A percentile compares a stretch with the other conserved stretches of the same genome.
Evolutionary conservation across 2,888 invertebrate species (phyloP).

Genomic region (Xestia xanthographa): DNA sequence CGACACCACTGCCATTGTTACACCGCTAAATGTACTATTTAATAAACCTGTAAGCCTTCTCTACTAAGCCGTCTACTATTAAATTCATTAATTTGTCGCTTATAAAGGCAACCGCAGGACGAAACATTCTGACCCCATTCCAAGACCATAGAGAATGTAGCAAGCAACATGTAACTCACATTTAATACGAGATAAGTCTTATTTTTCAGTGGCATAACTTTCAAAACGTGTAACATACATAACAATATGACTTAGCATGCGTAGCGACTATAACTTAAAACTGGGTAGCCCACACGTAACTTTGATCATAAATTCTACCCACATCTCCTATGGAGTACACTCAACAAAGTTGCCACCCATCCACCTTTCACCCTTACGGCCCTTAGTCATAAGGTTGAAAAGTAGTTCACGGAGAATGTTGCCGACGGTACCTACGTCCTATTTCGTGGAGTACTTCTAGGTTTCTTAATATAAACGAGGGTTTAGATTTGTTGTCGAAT

Average conservation of each 20-base stretch:
- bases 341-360: neutral
- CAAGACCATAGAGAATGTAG: slow-evolving; percentile 20
- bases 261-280: slow-evolving; percentile 60
- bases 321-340: slow-evolving; percentile 39
- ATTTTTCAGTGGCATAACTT: slow-evolving; percentile 46
- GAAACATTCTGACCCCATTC: slow-evolving; percentile 33
- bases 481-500: slow-evolving; percentile 23
- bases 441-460: slow-evolving; percentile 29
- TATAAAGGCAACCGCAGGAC: slow-evolving; percentile 18
- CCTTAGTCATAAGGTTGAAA: slow-evolving; percentile 5
- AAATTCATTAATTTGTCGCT: slow-evolving; percentile 34
- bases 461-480: slow-evolving; percentile 51
- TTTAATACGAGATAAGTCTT: slow-evolving; percentile 25
- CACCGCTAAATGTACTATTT: neutral
- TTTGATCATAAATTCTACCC: slow-evolving; percentile 62
- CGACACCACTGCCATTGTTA: too few relatives aligned
- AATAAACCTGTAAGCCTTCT: neutral
- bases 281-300: slow-evolving; percentile 54
- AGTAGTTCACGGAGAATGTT: neutral
- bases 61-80: neutral
- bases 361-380: neutral
- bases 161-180: slow-evolving; percentile 19
- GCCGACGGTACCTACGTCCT: slow-evolving; percentile 7
- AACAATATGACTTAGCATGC: slow-evolving; percentile 62
- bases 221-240: slow-evolving; percentile 35